These are phyloP conservation scores for Microplitis demolitor DNA, from an alignment of 1,140 invertebrate species.

Conservation along the genomic window DNA sequence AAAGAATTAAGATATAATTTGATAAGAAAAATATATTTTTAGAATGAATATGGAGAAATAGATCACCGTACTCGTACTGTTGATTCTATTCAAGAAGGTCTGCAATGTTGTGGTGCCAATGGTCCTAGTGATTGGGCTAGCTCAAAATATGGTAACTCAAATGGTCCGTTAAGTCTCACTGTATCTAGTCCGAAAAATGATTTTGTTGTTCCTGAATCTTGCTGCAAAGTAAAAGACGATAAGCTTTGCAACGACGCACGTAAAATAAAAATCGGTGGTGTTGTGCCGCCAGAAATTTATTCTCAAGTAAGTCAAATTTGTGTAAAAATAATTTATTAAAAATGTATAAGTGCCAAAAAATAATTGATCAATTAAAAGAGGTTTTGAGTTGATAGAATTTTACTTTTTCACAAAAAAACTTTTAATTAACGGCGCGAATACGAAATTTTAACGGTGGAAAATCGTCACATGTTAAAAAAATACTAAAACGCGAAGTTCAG, in stretches of 20 bases:
- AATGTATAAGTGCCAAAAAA: background rate
- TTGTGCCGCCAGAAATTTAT: constrained; percentile 61
- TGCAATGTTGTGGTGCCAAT: constrained; percentile 75
- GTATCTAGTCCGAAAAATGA: constrained; percentile 43
- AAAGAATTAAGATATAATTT: background rate
- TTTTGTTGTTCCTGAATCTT: constrained; percentile 68
- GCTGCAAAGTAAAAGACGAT: constrained; percentile 62
- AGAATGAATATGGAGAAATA: constrained; percentile 72
- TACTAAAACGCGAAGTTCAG: no score
- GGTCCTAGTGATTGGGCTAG: constrained; percentile 74
- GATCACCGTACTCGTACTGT: constrained; percentile 68
- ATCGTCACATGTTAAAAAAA: no score
- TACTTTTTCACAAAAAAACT: no score
- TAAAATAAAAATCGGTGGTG: constrained; percentile 59
- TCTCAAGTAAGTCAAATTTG: constrained; percentile 54
- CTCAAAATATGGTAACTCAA: constrained; percentile 62
- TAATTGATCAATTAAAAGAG: constrained; percentile 14
- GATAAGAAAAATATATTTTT: constrained; percentile 29
- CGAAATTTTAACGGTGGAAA: no score
- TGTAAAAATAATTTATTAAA: background rate
- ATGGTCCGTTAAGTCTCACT: constrained; percentile 38
- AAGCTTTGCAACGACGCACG: constrained; percentile 58
- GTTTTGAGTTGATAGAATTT: no score
- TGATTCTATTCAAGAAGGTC: constrained; percentile 71
- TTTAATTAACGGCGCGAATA: no score